phyloP scores from a whole-genome alignment of 2,888 invertebrate genomes.

The Lymantria dispar region DNA sequence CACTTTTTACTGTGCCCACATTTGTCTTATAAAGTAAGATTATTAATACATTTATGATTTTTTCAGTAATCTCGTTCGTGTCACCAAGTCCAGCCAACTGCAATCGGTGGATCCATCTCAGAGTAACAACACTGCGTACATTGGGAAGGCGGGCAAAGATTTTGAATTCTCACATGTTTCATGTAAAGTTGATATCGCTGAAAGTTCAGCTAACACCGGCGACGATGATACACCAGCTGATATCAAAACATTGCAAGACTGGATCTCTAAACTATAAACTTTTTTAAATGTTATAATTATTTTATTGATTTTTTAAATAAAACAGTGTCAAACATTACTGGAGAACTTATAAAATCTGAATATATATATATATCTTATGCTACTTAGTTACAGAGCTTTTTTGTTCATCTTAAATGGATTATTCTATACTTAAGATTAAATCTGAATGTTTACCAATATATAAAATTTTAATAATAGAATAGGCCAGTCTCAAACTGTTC shows the following conservation, averaged over 20 bases:
- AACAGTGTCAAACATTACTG: no score
- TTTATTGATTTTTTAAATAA: neutral
- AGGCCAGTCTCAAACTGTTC: no score
- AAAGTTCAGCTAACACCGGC: constrained; percentile 83
- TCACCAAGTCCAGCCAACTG: constrained; percentile 92
- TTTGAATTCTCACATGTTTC: constrained; percentile 91
- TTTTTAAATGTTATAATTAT: neutral
- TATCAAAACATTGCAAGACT: constrained; percentile 85
- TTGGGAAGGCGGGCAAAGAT: constrained; percentile 90
- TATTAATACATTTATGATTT: neutral
- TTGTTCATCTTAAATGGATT: no score
- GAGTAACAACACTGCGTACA: constrained; percentile 81
- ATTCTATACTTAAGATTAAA: no score
- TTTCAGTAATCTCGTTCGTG: constrained; percentile 90
- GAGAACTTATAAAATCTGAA: no score
- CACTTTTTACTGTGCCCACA: no score
- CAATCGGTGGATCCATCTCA: constrained; percentile 87
- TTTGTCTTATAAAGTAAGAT: no score
- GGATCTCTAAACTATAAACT: constrained; percentile 84
- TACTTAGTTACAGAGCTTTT: no score
- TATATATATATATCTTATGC: no score
- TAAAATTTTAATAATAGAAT: no score
- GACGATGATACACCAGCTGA: constrained; percentile 84
- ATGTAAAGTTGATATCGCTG: constrained; percentile 87
- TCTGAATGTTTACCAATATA: no score